Evolutionary conservation across 2,797 vertebrate species (phyloP).

Genomic region (Leptoclinus maculatus): DNA sequence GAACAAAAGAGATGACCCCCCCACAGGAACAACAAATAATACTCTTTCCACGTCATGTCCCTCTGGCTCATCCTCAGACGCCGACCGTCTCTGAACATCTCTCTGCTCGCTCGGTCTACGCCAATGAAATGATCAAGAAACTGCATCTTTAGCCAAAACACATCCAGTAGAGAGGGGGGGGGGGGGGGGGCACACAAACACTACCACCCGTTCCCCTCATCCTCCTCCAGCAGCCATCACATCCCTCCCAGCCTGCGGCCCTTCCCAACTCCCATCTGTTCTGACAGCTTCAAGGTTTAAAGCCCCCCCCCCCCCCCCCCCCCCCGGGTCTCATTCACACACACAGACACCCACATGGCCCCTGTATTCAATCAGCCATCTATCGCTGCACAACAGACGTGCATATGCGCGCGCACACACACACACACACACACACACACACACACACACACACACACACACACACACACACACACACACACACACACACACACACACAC

Average conservation of each 20-base stretch:
- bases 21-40: background rate
- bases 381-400: constrained; percentile 78
- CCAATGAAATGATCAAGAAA: constrained; percentile 34
- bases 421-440: constrained; percentile 39
- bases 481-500: constrained; percentile 38
- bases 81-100: background rate
- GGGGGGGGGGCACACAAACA: too few species aligned
- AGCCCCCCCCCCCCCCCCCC: constrained; percentile 46
- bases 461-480: constrained; percentile 41
- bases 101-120: background rate
- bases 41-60: background rate
- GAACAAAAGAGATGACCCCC: background rate
- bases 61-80: background rate
- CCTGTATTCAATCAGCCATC: constrained; percentile 77
- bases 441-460: constrained; percentile 39
- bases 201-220: constrained; percentile 15
- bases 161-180: background rate
- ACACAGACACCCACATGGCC: constrained; percentile 68
- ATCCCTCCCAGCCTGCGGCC: constrained; percentile 63
- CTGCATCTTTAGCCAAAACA: constrained; percentile 45
- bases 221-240: constrained; percentile 61
- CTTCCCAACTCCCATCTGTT: constrained; percentile 89
- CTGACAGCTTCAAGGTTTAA: constrained; percentile 90
- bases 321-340: constrained; percentile 40
- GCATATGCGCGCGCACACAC: constrained; percentile 43